A percentile compares a stretch with the other conserved stretches of the same genome.
Conservation (phyloP, 2,888 invertebrate genomes). For the Cheilosia urbana region DNA sequence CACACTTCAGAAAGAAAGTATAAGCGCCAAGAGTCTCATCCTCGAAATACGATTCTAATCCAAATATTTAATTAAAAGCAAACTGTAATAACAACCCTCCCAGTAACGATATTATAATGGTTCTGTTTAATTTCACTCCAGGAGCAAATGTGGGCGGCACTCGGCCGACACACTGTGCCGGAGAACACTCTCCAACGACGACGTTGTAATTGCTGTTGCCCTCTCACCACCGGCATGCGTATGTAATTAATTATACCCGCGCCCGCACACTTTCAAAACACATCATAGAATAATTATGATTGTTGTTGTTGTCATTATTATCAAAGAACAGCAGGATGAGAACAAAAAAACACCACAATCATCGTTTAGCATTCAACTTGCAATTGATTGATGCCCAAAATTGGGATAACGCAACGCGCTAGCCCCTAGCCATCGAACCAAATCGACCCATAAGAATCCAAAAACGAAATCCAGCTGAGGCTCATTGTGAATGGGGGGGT, state of each 20-base stretch:
- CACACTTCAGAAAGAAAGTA: constrained; percentile 3
- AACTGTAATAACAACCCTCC: constrained; percentile 33
- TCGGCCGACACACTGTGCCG: not conserved
- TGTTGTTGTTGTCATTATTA: constrained; percentile 54
- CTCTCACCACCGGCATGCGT: constrained; percentile 57
- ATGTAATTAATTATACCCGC: constrained; percentile 66
- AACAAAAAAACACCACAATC: constrained; percentile 9
- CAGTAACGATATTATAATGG: constrained; percentile 26
- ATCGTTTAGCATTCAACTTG: constrained; percentile 49
- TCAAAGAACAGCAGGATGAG: constrained; percentile 50
- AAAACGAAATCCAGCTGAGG: constrained; percentile 59
- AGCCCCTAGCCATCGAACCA: constrained; percentile 17
- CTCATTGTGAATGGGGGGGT: constrained; percentile 11
- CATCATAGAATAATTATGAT: constrained; percentile 57
- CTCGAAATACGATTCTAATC: constrained; percentile 10
- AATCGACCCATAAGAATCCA: constrained; percentile 21
- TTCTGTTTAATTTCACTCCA: constrained; percentile 21
- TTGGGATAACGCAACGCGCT: constrained; percentile 23
- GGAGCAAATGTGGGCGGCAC: constrained; percentile 43
- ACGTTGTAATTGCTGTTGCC: constrained; percentile 54
- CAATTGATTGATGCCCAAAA: constrained; percentile 64
- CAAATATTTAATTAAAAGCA: constrained; percentile 42
- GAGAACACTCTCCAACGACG: constrained; percentile 18
- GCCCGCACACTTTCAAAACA: constrained; percentile 58
- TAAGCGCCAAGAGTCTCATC: not conserved